Percentiles rank a stretch among this genome's conserved stretches.
Conservation (phyloP, 2,888 invertebrate species). For the Pediacus dermestoides region DNA sequence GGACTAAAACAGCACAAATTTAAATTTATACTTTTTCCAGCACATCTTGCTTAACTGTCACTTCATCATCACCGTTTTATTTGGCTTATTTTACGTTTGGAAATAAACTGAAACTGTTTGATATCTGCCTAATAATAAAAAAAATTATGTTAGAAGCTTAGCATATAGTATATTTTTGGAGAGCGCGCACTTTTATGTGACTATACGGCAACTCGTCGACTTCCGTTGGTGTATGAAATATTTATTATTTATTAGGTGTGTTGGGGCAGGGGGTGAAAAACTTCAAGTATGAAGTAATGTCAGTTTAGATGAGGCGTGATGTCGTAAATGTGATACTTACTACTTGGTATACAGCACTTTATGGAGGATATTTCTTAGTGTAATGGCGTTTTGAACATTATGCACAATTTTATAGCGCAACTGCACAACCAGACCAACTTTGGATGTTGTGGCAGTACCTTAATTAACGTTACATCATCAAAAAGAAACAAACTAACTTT, state of each 20-base stretch:
- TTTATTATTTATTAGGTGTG: conserved; percentile 1
- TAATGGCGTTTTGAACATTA: too few relatives aligned
- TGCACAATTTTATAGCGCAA: too few relatives aligned
- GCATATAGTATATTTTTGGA: too few relatives aligned
- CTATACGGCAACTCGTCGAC: too few relatives aligned
- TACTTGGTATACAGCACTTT: background rate
- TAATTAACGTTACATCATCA: too few relatives aligned
- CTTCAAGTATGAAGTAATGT: conserved; percentile 1
- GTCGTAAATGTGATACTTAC: conserved; percentile 2
- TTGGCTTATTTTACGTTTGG: background rate
- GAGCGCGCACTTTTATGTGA: too few relatives aligned
- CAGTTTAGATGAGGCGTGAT: conserved; percentile 2
- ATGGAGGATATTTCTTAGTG: background rate
- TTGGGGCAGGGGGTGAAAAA: background rate
- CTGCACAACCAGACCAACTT: too few relatives aligned
- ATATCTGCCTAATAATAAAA: background rate
- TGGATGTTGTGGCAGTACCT: too few relatives aligned
- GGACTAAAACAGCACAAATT: too few relatives aligned
- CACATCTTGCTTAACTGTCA: background rate
- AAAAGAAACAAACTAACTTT: too few relatives aligned
- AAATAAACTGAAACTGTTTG: background rate
- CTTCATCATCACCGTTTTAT: conserved; percentile 1
- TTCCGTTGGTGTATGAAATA: background rate
- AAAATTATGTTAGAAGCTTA: conserved; percentile 1
- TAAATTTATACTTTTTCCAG: too few relatives aligned